These are phyloP conservation scores for Celastrina argiolus DNA, from an alignment of 2,888 invertebrate genomes.

Conservation along the genomic window DNA sequence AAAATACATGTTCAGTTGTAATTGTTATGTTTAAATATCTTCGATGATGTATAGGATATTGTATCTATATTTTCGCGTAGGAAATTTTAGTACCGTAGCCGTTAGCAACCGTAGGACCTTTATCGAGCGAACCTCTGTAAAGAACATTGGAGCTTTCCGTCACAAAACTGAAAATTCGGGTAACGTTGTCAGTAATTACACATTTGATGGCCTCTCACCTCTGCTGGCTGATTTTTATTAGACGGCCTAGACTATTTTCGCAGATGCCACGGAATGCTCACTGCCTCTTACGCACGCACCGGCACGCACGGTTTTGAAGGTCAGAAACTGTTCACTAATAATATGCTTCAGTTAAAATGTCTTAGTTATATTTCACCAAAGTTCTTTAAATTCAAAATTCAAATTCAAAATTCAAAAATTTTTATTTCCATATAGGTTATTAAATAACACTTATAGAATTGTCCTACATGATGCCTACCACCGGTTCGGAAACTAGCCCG, in stretches of 20 bases:
- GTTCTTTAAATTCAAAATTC: too few relatives aligned
- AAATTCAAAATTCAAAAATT: too few relatives aligned
- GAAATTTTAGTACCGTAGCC: neutral
- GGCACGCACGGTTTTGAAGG: slow-evolving; percentile 1
- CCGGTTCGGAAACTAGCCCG: too few relatives aligned
- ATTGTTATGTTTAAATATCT: neutral
- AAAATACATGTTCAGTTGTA: too few relatives aligned
- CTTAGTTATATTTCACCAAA: neutral
- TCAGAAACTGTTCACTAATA: neutral
- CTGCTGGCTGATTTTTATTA: slow-evolving; percentile 2
- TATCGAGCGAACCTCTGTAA: neutral
- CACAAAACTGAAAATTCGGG: neutral
- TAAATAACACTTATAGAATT: too few relatives aligned
- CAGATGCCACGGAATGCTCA: neutral
- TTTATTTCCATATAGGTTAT: too few relatives aligned
- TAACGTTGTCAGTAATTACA: neutral
- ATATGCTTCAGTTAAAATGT: neutral
- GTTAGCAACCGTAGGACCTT: neutral
- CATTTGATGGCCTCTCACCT: neutral
- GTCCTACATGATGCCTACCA: too few relatives aligned
- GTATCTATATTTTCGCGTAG: neutral
- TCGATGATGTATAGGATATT: neutral
- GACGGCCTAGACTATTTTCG: slow-evolving; percentile 18
- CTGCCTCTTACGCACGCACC: neutral
- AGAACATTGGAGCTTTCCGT: neutral